Conservation (phyloP, 2,888 invertebrate species). For the Mesopsocus fuscifrons region DNA sequence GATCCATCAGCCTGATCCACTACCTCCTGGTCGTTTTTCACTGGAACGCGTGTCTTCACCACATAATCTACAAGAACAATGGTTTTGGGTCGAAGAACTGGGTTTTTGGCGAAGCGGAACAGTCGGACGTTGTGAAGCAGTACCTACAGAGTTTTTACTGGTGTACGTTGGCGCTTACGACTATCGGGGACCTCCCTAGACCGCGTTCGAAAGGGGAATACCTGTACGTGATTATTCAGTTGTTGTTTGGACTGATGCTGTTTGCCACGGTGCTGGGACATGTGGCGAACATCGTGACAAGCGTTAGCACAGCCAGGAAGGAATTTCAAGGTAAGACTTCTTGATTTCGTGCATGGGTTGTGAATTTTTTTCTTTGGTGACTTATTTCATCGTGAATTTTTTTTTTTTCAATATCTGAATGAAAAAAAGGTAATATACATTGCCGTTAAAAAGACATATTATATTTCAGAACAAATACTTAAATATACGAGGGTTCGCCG, state of each 20-base stretch:
- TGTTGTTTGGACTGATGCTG: conserved; percentile 81
- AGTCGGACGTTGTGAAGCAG: conserved; percentile 77
- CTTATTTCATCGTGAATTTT: no score
- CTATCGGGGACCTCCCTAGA: conserved; percentile 77
- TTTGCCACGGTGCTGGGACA: conserved; percentile 94
- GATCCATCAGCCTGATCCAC: conserved; percentile 80
- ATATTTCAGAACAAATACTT: no score
- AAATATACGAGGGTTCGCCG: no score
- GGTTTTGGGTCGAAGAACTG: conserved; percentile 86
- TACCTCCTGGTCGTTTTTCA: conserved; percentile 96
- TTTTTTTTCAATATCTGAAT: no score
- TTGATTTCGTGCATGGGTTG: no score
- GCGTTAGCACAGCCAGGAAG: conserved; percentile 89
- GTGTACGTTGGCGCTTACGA: conserved; percentile 91
- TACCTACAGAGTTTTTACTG: conserved; percentile 97
- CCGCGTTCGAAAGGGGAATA: conserved; percentile 90
- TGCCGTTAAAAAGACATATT: no score
- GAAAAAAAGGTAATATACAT: no score
- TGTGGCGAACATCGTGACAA: conserved; percentile 95
- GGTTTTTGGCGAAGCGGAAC: conserved; percentile 74
- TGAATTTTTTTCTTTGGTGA: no score
- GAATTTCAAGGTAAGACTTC: conserved; percentile 83
- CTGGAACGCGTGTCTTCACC: conserved; percentile 98
- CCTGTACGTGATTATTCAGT: conserved; percentile 84
- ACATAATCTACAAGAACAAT: conserved; percentile 89